Conservation (phyloP, 2,797 vertebrate species). For the Oreortyx pictus region DNA sequence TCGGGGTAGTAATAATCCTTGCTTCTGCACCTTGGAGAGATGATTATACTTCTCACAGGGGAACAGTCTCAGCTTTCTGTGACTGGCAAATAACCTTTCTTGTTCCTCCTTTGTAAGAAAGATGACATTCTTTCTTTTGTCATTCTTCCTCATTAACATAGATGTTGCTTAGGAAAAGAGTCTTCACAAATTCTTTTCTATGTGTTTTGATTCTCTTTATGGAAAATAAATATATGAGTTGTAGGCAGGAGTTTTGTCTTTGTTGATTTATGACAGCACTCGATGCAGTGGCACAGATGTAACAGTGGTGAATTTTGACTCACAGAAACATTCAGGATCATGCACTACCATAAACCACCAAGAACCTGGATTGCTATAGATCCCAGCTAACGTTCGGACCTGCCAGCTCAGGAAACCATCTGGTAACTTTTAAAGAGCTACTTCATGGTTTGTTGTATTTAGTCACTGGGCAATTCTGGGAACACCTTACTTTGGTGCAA, state of each 20-base stretch:
- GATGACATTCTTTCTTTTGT: neutral
- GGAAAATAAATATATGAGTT: neutral
- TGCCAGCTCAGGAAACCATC: neutral
- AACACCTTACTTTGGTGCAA: neutral
- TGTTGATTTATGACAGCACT: neutral
- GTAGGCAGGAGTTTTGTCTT: neutral
- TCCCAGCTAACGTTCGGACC: neutral
- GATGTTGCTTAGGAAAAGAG: neutral
- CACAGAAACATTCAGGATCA: neutral
- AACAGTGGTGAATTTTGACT: neutral
- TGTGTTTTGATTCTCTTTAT: neutral
- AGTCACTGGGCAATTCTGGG: neutral
- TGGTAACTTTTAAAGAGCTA: neutral
- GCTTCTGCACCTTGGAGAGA: neutral
- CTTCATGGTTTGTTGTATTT: neutral
- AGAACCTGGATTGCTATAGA: neutral
- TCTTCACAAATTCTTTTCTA: neutral
- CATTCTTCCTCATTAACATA: neutral
- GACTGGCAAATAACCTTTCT: neutral
- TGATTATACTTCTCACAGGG: neutral
- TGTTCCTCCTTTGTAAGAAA: neutral
- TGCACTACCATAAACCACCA: neutral
- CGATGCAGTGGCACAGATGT: neutral
- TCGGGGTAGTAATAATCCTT: neutral
- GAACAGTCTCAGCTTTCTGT: neutral